Percentiles rank a stretch among this genome's conserved stretches.
Conservation (phyloP, 2,888 invertebrate genomes). For the Ectemnius continuus region DNA sequence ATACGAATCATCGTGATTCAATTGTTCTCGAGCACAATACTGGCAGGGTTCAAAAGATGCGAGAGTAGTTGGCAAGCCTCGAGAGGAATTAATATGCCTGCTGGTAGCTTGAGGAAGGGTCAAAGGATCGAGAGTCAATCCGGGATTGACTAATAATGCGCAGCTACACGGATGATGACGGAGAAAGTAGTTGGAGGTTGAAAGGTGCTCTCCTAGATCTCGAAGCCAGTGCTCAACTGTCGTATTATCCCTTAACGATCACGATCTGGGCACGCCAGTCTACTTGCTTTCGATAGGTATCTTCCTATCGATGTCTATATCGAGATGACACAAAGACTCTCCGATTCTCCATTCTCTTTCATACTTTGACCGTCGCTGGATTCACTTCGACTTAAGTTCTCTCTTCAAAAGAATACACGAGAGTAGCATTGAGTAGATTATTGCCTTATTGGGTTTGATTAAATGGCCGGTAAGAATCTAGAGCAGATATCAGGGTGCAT, state of each 20-base stretch:
- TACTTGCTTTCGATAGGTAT: constrained; percentile 24
- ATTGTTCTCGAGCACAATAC: too few species aligned
- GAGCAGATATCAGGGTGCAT: constrained; percentile 18
- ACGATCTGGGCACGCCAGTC: constrained; percentile 54
- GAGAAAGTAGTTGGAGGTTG: constrained; percentile 60
- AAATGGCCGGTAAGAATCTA: neutral
- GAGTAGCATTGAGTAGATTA: too few species aligned
- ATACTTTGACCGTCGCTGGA: constrained; percentile 29
- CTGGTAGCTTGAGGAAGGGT: constrained; percentile 2
- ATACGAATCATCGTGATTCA: too few species aligned
- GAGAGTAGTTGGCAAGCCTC: neutral
- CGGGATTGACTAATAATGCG: constrained; percentile 60
- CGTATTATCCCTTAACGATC: constrained; percentile 57
- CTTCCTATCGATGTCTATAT: constrained; percentile 28
- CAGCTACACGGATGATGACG: constrained; percentile 48
- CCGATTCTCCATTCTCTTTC: constrained; percentile 42
- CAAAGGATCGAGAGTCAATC: constrained; percentile 56
- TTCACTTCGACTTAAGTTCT: constrained; percentile 16
- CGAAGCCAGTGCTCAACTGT: constrained; percentile 48
- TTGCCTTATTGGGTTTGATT: too few species aligned
- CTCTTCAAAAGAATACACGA: neutral
- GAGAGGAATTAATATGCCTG: neutral
- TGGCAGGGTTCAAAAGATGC: too few species aligned
- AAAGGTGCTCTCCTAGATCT: constrained; percentile 52
- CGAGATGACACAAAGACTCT: constrained; percentile 37